A percentile compares a stretch with the other conserved stretches of the same genome.
phyloP scores from a whole-genome alignment of 2,797 vertebrate genomes.

The Carcharodon carcharias region DNA sequence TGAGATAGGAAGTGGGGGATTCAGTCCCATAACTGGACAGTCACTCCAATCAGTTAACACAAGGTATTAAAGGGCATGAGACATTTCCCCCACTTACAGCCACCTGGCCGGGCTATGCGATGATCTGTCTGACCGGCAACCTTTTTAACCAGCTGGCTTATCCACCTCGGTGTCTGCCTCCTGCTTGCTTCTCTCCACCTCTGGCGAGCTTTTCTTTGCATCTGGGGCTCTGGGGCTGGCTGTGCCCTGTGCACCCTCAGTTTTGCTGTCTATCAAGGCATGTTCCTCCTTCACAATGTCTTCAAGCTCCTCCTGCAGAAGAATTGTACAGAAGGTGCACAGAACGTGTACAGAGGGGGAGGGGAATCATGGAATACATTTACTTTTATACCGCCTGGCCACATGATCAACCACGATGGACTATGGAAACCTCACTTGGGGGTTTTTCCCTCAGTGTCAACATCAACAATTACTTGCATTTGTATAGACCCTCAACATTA shows the following conservation, averaged over 20 bases:
- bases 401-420: neutral
- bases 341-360: neutral
- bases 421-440: neutral
- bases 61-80: neutral
- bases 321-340: neutral
- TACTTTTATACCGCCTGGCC: neutral
- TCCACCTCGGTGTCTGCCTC: constrained; percentile 48
- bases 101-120: neutral
- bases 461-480: neutral
- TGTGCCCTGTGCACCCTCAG: constrained; percentile 43
- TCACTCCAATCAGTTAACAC: neutral
- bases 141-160: constrained; percentile 42
- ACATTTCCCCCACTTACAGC: neutral
- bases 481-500: neutral
- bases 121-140: neutral
- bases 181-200: constrained; percentile 43
- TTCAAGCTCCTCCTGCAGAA: constrained; percentile 70
- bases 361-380: neutral
- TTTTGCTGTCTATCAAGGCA: constrained; percentile 62
- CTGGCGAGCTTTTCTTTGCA: constrained; percentile 42
- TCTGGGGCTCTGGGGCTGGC: constrained; percentile 10
- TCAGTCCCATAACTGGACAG: neutral
- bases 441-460: neutral
- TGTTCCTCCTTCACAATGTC: constrained; percentile 73
- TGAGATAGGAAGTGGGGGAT: neutral